Evolutionary conservation across 2,113 vertebrate species (phyloP), one percentile per base, ranked within the genome.

Genomic region (Tachysurus vachellii): DNA sequence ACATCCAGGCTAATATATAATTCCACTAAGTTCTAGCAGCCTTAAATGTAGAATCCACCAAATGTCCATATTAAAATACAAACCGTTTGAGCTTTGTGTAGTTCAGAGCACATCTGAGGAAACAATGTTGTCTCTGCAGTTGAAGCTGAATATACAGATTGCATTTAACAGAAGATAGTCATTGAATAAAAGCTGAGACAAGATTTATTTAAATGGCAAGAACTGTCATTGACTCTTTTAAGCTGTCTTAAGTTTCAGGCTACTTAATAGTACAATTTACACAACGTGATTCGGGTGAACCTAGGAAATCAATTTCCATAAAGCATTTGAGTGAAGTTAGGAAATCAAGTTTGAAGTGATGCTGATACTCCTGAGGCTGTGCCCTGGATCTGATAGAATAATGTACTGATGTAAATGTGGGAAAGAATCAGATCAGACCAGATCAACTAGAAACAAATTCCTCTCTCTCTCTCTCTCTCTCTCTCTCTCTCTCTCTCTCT

Each of bases 1-100:
- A 87, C 26, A 13, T 76, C 68, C 68, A 87, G 42, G 68, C 80
- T 62, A 87, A 73, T 87, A 82, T 57, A 76, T 87, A 36, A 83
- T 82, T 54, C 73, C n/a, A 76, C 70, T 82, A n/a, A 42, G 54
- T 62, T 53, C 50, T 86, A 71, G 62, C 64, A 44, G 76, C 53
- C 77, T 81, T 86, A 54, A 82, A 66, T 79, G 79, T 21, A 53
- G 54, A 86, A 8, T 13, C 31, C 53, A 71, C 54, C 53, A 28
- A 61, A 82, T 86, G 81, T 31, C 36, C 17, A 28, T 54, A 53
- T 76, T 75, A 6, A 73, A 31, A 87, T 82, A 44, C 12, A 17
- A 7, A 70, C 54, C 4, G 36, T 6, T 26, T 26, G 26, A 61
- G 16, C 28, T 79, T 54, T 17, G 21, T 76, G 23, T 47, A 47